phyloP scores from a whole-genome alignment of 2,888 invertebrate species.

The Epinotia ramella region DNA sequence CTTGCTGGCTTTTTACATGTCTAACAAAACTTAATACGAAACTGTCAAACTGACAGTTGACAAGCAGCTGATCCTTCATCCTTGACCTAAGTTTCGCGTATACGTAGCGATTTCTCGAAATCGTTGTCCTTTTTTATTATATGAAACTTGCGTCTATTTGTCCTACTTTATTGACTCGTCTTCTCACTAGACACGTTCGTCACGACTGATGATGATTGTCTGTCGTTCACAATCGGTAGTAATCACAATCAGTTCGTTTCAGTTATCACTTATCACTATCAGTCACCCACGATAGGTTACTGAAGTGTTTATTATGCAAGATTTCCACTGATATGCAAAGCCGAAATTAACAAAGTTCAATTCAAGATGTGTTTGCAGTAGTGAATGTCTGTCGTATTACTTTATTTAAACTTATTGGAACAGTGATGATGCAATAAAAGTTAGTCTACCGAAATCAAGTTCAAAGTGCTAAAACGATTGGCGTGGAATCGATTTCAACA shows the following conservation, averaged over 20 bases:
- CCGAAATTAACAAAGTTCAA: background rate
- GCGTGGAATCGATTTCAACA: conserved; percentile 9
- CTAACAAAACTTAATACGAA: no score
- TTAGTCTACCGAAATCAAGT: conserved; percentile 27
- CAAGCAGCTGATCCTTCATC: conserved; percentile 40
- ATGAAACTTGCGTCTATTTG: conserved; percentile 7
- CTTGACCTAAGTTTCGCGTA: conserved; percentile 29
- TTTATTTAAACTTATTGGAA: background rate
- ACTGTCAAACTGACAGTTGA: conserved; percentile 32
- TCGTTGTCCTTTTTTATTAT: conserved; percentile 22
- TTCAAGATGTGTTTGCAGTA: background rate
- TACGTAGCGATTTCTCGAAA: conserved; percentile 21
- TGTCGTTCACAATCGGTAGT: background rate
- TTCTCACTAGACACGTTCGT: background rate
- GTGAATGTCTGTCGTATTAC: background rate
- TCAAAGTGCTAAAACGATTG: conserved; percentile 37
- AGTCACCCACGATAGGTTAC: conserved; percentile 12
- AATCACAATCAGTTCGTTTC: conserved; percentile 5
- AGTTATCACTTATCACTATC: conserved; percentile 31
- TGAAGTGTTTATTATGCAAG: conserved; percentile 12
- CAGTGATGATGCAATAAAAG: conserved; percentile 42
- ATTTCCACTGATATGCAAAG: background rate
- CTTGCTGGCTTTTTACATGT: no score
- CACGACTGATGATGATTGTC: background rate
- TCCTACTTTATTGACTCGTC: conserved; percentile 6